A percentile compares a stretch with the other conserved stretches of the same genome.
Evolutionary conservation across 1,140 invertebrate species (phyloP).

Genomic region (Hyposmocoma kahamanoa): DNA sequence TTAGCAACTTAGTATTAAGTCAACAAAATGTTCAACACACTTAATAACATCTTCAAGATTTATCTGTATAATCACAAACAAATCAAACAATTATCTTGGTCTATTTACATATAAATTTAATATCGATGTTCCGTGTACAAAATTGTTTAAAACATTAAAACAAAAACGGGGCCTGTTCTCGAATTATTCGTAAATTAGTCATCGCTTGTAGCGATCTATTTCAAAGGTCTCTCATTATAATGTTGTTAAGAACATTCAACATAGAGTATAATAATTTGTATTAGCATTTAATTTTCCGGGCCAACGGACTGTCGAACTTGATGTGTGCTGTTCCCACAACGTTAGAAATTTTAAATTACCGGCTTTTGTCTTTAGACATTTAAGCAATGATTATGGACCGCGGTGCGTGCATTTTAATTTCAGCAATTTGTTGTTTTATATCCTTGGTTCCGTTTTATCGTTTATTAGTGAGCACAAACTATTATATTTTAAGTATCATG

Average conservation of each 20-base stretch:
- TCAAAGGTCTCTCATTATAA: constrained; percentile 54
- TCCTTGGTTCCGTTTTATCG: no score
- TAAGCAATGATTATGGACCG: constrained; percentile 3
- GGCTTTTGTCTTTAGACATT: constrained; percentile 19
- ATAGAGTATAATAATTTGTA: constrained; percentile 54
- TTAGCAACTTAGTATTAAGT: no score
- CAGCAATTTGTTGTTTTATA: no score
- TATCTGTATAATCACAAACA: background rate
- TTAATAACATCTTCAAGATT: no score
- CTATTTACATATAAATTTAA: constrained; percentile 1
- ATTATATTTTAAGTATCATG: no score
- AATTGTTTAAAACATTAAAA: constrained; percentile 22
- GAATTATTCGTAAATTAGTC: constrained; percentile 38
- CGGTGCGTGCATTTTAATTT: no score
- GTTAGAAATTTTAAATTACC: constrained; percentile 19
- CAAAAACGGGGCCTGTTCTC: constrained; percentile 22
- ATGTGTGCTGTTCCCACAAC: constrained; percentile 45
- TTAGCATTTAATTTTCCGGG: constrained; percentile 67
- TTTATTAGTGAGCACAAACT: no score
- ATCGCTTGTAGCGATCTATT: constrained; percentile 46
- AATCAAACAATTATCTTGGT: background rate
- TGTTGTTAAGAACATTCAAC: constrained; percentile 53
- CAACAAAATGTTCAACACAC: no score
- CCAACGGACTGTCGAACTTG: constrained; percentile 49
- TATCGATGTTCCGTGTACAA: constrained; percentile 17